A percentile compares a stretch with the other conserved stretches of the same genome.
Evolutionary conservation across 2,113 vertebrate species (phyloP).

Genomic region (Butorides virescens): DNA sequence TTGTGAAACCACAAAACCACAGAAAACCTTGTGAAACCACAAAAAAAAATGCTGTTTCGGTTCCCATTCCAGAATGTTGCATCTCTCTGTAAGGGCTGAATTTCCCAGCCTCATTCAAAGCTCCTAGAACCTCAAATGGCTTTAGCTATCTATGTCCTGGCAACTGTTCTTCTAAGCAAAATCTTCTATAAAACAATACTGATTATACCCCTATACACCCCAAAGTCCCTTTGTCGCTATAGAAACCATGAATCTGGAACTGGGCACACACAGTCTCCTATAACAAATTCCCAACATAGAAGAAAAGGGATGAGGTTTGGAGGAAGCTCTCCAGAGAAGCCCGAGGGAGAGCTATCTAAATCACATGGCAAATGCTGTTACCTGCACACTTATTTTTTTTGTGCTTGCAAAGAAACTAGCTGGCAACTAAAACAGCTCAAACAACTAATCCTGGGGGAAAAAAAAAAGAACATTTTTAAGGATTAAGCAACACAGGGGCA

Average conservation of each 20-base stretch:
- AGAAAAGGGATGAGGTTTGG: background rate
- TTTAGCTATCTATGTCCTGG: background rate
- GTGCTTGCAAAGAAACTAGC: background rate
- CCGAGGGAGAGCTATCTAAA: background rate
- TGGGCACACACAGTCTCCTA: background rate
- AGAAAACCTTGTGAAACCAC: no score
- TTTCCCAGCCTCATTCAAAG: background rate
- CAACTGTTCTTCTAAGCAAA: background rate
- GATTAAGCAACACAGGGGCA: background rate
- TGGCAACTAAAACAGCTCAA: background rate
- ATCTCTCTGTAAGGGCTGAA: background rate
- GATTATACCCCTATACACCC: background rate
- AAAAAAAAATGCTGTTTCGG: background rate
- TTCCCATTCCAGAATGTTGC: background rate
- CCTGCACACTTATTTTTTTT: background rate
- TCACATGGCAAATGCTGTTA: background rate
- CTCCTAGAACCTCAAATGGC: background rate
- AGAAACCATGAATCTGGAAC: background rate
- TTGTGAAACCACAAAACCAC: background rate
- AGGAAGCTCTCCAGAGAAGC: background rate
- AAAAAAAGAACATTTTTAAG: background rate
- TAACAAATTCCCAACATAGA: background rate
- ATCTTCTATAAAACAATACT: background rate
- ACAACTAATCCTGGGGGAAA: background rate
- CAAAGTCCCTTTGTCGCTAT: background rate